Base-by-base conservation (phyloP, 2,113 vertebrate genomes). In the Tragelaphus imberbis region DNA sequence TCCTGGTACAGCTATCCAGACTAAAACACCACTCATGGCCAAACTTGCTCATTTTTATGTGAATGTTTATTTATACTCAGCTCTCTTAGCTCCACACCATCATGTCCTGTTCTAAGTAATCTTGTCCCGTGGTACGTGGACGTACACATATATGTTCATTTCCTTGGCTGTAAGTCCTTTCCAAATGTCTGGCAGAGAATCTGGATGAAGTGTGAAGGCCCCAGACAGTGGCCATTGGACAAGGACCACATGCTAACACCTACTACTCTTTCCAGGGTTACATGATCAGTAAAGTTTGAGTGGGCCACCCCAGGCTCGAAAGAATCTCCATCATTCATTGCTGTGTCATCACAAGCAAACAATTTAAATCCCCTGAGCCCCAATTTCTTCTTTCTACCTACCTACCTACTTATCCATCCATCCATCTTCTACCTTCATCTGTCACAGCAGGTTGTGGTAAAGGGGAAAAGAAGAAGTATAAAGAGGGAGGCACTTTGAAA, bases 21-120 rank as follows among this genome's bases (percentile, higher is more conserved):
- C 49, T 68, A 58, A 91, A 91, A 82, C 36, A 56, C 28, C 49
- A 30, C 59, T 95, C 28, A 53, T 0, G 0, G 91, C 40, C 85
- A 92, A 84, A 81, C 86, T 90, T 84, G 28, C 82, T 68, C 89
- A 91, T 93, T 96, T 96, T 94, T 88, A 84, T 75, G 92, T 71
- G 68, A 86, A 84, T 88, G 68, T 93, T 95, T 94, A 59, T 97
- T 96, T 92, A 75, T 65, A 80, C 13, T 95, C 81, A 27, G 80
- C 75, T 84, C 44, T 82, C 79, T 86, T 84, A 94, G 92, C 96
- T 94, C 79, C 27, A 49, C 79, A 94, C 16, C 71, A 77, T 55
- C 28, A n/a, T 59, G 55, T 82, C 82, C 93, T 91, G 25, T 88
- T 89, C 68, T 9, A 81, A 91, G 75, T 11, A 33, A 65, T 81